Base-by-base conservation (phyloP, 2,888 invertebrate genomes). In the Polylopha cassiicola region DNA sequence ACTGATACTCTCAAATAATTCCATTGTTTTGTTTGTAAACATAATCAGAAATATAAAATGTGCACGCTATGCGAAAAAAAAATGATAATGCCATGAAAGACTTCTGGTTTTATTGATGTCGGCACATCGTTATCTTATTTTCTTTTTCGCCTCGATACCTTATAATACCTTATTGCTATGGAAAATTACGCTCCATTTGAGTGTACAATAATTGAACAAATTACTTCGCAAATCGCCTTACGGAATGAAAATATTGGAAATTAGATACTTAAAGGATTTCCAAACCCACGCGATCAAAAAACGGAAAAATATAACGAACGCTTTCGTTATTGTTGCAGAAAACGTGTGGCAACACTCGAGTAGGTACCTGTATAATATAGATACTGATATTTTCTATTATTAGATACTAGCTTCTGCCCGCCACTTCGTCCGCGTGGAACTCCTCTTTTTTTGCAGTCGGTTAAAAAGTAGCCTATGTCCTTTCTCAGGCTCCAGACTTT, bases 51-150 rank as follows among this genome's bases (percentile, higher is more conserved):
- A 49, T 32, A 22, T 33, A 39, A 44, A 41, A 21, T 23, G 22
- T 4, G 6, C 7, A 20, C 38, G 28, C 27, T 31, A 37, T 23
- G 44, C 44, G 34, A 37, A 36, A 18, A 30, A 38, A 34, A 22
- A 30, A 33, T 32, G 32, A 45, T 45, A 33, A 24, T 32, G 39
- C 39, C 41, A 29, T 42, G 58, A 55, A 59, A 55, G 48, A 52
- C 53, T 50, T 55, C 48, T 46, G 43, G 58, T 61, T 70, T 74
- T 65, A 72, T 68, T 61, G 67, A 64, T 52, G 60, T 57, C 58
- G 54, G 65, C 64, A 65, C 67, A 62, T 71, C 65, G 75, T 79
- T 73, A 73, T 77, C 70, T 74, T 79, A 76, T 75, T 73, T 80
- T 67, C 63, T 56, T 62, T 65, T 61, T 57, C 58, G 55, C 60